These are phyloP conservation scores for Sturnira hondurensis DNA, from an alignment of 2,113 vertebrate species.

Conservation along the genomic window DNA sequence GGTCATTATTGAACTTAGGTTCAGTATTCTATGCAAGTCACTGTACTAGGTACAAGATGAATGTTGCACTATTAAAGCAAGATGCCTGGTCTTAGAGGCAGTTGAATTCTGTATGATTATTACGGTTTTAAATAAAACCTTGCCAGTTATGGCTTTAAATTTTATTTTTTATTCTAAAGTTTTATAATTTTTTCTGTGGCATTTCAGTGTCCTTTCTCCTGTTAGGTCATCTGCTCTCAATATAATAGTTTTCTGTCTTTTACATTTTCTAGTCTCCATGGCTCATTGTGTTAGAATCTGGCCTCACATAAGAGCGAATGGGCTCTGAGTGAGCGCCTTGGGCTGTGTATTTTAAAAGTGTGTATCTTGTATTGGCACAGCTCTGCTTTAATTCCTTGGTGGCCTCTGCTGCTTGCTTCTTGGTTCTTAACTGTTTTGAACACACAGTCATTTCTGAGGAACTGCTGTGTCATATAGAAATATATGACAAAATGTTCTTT, in stretches of 20 bases:
- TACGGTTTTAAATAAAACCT: not conserved
- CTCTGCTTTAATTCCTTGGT: not conserved
- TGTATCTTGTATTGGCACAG: not conserved
- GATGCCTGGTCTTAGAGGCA: not conserved
- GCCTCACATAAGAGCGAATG: not conserved
- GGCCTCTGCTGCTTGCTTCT: not conserved
- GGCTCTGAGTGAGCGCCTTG: not conserved
- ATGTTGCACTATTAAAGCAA: not conserved
- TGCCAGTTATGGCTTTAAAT: not conserved
- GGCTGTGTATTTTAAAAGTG: not conserved
- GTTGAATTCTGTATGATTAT: not conserved
- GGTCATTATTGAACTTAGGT: not conserved
- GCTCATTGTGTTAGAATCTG: not conserved
- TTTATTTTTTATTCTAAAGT: conserved; percentile 23
- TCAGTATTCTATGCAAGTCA: not conserved
- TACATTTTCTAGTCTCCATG: not conserved
- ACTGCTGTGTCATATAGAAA: not conserved
- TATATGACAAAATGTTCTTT: not conserved
- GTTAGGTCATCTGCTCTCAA: not conserved
- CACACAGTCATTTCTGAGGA: not conserved
- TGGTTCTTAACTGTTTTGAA: not conserved
- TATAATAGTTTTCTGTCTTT: not conserved
- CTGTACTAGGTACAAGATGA: not conserved
- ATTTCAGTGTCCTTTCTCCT: not conserved
- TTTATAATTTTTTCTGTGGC: not conserved